Evolutionary conservation across 2,113 vertebrate genomes (phyloP).

Genomic region (Oncorhynchus kisutch): DNA sequence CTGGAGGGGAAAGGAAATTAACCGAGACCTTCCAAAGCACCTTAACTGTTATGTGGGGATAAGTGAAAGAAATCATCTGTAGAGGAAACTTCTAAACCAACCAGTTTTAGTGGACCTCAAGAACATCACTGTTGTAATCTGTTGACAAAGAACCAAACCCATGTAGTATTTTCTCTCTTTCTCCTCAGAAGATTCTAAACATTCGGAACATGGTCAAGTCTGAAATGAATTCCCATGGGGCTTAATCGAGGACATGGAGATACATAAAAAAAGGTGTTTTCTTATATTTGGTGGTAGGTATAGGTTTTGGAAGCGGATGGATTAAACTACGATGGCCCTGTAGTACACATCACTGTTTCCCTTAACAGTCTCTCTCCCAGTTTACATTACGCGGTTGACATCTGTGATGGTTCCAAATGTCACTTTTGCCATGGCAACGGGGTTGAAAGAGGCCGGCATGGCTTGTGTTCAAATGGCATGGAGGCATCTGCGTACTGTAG

Average conservation of each 20-base stretch:
- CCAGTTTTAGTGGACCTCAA: not conserved
- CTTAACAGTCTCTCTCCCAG: not conserved
- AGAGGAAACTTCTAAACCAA: not conserved
- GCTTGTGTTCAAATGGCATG: constrained; percentile 38
- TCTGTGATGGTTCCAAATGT: constrained; percentile 26
- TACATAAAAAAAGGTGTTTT: constrained; percentile 8
- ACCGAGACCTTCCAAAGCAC: not conserved
- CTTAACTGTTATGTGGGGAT: not conserved
- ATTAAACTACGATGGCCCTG: constrained; percentile 32
- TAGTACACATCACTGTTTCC: constrained; percentile 2
- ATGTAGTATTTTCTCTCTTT: not conserved
- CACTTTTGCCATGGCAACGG: constrained; percentile 29
- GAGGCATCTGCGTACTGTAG: constrained; percentile 4
- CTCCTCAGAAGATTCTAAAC: constrained; percentile 6
- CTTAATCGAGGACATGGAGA: constrained; percentile 8
- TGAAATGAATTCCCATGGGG: constrained; percentile 10
- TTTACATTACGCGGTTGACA: constrained; percentile 5
- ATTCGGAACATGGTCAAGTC: constrained; percentile 9
- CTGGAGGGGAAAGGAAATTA: not conserved
- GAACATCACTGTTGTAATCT: not conserved
- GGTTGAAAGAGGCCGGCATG: constrained; percentile 19
- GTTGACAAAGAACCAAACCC: not conserved
- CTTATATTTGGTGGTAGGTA: constrained; percentile 32
- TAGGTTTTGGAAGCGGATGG: constrained; percentile 47
- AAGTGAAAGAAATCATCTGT: not conserved